Conservation (phyloP, 2,113 vertebrate species). For the Taurulus bubalis region DNA sequence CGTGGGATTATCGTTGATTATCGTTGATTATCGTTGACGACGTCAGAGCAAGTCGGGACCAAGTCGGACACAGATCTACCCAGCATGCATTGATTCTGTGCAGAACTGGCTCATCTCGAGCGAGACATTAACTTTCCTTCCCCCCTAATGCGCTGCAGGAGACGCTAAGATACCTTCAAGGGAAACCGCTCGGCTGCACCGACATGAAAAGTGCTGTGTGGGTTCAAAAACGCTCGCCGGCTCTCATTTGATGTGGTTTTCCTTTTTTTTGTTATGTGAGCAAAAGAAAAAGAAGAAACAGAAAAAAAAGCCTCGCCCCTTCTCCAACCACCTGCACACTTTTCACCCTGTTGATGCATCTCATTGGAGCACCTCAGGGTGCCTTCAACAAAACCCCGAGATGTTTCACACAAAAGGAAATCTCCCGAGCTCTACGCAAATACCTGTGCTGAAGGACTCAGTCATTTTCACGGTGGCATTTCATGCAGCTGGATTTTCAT, state of each 20-base stretch:
- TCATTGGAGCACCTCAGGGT: slow-evolving; percentile 41
- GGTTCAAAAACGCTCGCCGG: slow-evolving; percentile 50
- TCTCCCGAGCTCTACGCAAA: slow-evolving; percentile 5
- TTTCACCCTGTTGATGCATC: slow-evolving; percentile 30
- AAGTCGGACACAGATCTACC: too few relatives aligned
- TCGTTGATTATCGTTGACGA: too few relatives aligned
- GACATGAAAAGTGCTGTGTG: slow-evolving; percentile 56
- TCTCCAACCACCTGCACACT: slow-evolving; percentile 5
- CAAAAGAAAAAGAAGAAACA: neutral
- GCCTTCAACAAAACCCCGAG: slow-evolving; percentile 19
- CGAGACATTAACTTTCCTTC: slow-evolving; percentile 37
- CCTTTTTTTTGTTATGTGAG: slow-evolving; percentile 56
- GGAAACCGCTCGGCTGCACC: slow-evolving; percentile 9
- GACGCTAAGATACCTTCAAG: slow-evolving; percentile 48
- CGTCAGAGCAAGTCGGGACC: too few relatives aligned
- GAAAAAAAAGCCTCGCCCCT: neutral
- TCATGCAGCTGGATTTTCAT: slow-evolving; percentile 37
- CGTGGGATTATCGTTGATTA: too few relatives aligned
- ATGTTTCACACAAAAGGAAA: slow-evolving; percentile 11
- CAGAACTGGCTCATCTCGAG: too few relatives aligned
- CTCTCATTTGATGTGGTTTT: slow-evolving; percentile 53
- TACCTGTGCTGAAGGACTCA: slow-evolving; percentile 6
- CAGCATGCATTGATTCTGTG: too few relatives aligned
- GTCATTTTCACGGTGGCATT: slow-evolving; percentile 45
- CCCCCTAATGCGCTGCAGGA: slow-evolving; percentile 31